Percentiles rank a stretch among this genome's conserved stretches.
phyloP scores from a whole-genome alignment of 1,140 invertebrate species.

The Pinna nobilis region DNA sequence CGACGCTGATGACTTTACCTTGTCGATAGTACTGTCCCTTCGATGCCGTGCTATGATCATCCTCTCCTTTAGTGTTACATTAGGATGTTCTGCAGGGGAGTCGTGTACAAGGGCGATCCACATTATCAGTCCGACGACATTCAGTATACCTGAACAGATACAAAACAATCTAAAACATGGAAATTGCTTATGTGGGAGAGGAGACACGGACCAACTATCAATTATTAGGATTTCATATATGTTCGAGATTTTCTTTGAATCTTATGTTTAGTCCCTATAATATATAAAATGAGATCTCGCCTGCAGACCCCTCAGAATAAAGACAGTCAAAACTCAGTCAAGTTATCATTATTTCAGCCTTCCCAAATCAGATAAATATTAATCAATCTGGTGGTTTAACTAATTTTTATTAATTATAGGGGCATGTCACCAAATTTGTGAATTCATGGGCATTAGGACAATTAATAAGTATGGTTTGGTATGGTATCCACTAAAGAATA shows the following conservation, averaged over 20 bases:
- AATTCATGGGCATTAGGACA: too few relatives aligned
- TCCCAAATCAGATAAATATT: too few relatives aligned
- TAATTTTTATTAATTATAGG: too few relatives aligned
- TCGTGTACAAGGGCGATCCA: slow-evolving; percentile 34
- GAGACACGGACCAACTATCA: background rate
- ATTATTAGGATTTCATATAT: background rate
- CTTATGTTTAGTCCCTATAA: background rate
- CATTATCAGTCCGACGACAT: slow-evolving; percentile 14
- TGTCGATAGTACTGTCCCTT: slow-evolving; percentile 27
- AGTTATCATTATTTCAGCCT: too few relatives aligned
- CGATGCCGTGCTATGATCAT: slow-evolving; percentile 10
- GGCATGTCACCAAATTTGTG: too few relatives aligned
- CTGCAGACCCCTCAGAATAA: too few relatives aligned
- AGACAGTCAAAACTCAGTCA: too few relatives aligned
- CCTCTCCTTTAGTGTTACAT: slow-evolving; percentile 6
- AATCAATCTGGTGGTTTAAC: too few relatives aligned
- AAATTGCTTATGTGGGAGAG: background rate
- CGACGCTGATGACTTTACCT: background rate
- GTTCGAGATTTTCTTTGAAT: background rate
- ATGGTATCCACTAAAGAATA: too few relatives aligned
- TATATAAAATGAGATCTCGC: too few relatives aligned
- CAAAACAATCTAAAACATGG: background rate
- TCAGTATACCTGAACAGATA: background rate
- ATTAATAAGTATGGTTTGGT: too few relatives aligned
- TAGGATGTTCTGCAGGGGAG: slow-evolving; percentile 32